These are phyloP conservation scores for Aptenodytes patagonicus DNA, from an alignment of 2,113 vertebrate genomes.

Conservation along the genomic window DNA sequence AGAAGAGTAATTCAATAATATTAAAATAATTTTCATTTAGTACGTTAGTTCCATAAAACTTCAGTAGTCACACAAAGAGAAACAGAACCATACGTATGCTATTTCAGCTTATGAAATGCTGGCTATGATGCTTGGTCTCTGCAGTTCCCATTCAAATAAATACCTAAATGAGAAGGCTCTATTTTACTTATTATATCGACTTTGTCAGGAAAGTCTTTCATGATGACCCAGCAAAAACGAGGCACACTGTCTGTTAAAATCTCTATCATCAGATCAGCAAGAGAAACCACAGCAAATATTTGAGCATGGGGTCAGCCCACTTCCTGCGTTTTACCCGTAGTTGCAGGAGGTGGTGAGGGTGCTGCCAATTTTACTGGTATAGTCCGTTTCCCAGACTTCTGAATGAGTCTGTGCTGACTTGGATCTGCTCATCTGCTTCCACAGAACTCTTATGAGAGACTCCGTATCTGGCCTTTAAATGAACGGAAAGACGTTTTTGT, in stretches of 20 bases:
- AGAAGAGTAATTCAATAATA: neutral
- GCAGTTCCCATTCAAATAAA: neutral
- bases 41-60: neutral
- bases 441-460: neutral
- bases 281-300: slow-evolving; percentile 44
- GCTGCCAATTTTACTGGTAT: neutral
- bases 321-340: neutral
- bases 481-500: neutral
- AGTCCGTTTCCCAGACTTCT: neutral
- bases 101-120: neutral
- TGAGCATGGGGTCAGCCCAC: neutral
- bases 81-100: neutral
- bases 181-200: neutral
- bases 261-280: neutral
- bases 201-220: neutral
- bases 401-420: neutral
- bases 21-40: neutral
- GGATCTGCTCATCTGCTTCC: neutral
- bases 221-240: neutral
- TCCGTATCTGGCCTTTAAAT: neutral
- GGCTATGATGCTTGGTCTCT: accelerated
- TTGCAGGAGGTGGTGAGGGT: neutral
- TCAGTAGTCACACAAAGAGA: neutral
- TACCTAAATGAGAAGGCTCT: neutral
- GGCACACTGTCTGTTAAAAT: neutral